A percentile compares a stretch with the other conserved stretches of the same genome.
Evolutionary conservation across 2,113 vertebrate species (phyloP).

Genomic region (Pteronura brasiliensis): DNA sequence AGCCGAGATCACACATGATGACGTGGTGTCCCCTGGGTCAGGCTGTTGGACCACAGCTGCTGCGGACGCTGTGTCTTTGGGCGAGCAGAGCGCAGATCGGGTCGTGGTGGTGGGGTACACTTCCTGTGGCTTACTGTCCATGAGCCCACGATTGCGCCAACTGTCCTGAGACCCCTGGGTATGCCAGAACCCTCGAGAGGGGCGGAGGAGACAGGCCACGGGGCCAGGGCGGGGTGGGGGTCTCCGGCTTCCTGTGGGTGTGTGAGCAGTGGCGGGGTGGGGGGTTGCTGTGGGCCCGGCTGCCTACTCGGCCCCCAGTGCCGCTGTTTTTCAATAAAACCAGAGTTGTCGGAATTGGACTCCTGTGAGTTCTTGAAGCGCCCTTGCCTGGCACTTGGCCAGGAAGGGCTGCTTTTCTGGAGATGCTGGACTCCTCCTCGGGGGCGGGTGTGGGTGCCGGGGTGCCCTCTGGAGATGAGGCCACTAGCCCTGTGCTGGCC

Average conservation of each 20-base stretch:
- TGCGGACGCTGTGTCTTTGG: rapidly evolving
- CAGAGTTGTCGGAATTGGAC: constrained; percentile 37
- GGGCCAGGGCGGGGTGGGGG: not conserved
- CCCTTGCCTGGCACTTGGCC: rapidly evolving
- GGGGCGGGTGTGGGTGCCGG: rapidly evolving
- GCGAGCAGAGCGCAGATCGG: rapidly evolving
- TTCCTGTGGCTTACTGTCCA: constrained; percentile 66
- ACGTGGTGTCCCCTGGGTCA: rapidly evolving
- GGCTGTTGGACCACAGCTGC: not conserved
- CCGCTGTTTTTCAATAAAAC: constrained; percentile 74
- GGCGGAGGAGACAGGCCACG: not conserved
- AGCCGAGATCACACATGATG: not conserved
- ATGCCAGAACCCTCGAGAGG: not conserved
- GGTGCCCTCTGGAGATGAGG: not conserved
- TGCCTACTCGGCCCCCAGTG: not conserved
- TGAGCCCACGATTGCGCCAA: constrained; percentile 46
- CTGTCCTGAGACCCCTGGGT: not conserved
- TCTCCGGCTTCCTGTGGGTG: not conserved
- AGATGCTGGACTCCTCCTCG: not conserved
- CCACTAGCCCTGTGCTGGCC: not conserved
- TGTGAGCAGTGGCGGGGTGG: not conserved
- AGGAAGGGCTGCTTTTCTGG: not conserved
- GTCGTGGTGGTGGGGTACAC: not conserved
- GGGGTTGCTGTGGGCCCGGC: not conserved
- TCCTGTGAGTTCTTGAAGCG: not conserved